These are phyloP conservation scores for Stramonita haemastoma DNA, from an alignment of 2,888 invertebrate genomes.

Conservation along the genomic window DNA sequence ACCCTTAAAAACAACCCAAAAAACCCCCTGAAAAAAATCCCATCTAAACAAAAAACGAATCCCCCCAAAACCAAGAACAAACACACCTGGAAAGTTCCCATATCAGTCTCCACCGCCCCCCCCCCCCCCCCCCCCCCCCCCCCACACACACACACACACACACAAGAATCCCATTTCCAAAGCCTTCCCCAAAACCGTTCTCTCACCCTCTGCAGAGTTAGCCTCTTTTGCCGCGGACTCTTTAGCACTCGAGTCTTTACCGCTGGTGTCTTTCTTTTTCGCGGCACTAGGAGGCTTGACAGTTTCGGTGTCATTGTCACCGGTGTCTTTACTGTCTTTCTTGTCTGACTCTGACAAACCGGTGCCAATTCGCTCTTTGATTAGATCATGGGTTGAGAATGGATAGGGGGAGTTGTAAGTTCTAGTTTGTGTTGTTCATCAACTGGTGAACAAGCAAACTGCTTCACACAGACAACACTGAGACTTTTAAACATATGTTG, in stretches of 20 bases:
- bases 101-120: no score
- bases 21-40: background rate
- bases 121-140: no score
- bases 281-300: background rate
- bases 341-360: background rate
- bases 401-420: background rate
- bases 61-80: no score
- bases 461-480: no score
- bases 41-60: background rate
- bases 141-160: no score
- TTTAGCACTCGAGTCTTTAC: background rate
- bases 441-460: background rate
- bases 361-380: background rate
- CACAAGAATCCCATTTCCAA: background rate
- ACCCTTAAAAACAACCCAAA: no score
- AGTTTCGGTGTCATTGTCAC: constrained; percentile 9
- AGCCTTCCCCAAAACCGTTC: background rate
- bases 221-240: background rate
- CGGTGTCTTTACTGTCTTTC: background rate
- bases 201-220: background rate
- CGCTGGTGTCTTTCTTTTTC: background rate
- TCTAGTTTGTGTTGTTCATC: background rate
- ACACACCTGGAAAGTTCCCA: no score
- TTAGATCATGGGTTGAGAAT: background rate
- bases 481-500: no score